These are phyloP conservation scores for Hermatobates lingyangjiaoensis DNA, from an alignment of 1,140 invertebrate genomes.

Conservation along the genomic window DNA sequence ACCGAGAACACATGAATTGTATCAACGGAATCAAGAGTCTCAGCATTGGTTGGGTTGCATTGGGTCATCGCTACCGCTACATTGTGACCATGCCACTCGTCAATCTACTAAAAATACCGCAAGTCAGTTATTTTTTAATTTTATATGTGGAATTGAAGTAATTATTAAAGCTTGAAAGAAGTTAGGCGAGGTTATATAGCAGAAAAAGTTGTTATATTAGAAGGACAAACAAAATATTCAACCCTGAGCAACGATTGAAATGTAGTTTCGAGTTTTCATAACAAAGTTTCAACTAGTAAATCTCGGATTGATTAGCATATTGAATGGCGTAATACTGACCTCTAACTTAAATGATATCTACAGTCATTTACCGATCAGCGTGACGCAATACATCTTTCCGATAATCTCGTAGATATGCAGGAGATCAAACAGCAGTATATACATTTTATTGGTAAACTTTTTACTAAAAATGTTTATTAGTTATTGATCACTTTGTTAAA, in stretches of 20 bases:
- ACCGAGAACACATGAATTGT: conserved; percentile 22
- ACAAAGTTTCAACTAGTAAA: neutral
- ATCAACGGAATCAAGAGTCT: conserved; percentile 31
- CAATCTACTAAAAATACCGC: conserved; percentile 19
- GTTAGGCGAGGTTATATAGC: neutral
- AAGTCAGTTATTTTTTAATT: conserved; percentile 4
- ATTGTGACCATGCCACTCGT: conserved; percentile 14
- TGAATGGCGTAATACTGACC: too few relatives aligned
- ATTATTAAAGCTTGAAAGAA: neutral
- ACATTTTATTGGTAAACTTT: too few relatives aligned
- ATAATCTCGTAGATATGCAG: too few relatives aligned
- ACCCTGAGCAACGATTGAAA: neutral
- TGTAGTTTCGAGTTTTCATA: neutral
- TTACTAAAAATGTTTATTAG: too few relatives aligned
- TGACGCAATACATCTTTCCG: too few relatives aligned
- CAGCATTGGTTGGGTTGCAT: conserved; percentile 32
- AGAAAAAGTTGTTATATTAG: neutral
- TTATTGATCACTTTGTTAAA: too few relatives aligned
- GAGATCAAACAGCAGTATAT: too few relatives aligned
- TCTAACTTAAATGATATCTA: too few relatives aligned
- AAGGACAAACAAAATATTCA: neutral
- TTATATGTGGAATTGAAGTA: neutral
- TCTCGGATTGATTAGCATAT: too few relatives aligned
- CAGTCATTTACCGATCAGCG: too few relatives aligned
- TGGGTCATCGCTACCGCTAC: conserved; percentile 25